Evolutionary conservation across 2,888 invertebrate species (phyloP).

Genomic region (Hypercompe scribonia): DNA sequence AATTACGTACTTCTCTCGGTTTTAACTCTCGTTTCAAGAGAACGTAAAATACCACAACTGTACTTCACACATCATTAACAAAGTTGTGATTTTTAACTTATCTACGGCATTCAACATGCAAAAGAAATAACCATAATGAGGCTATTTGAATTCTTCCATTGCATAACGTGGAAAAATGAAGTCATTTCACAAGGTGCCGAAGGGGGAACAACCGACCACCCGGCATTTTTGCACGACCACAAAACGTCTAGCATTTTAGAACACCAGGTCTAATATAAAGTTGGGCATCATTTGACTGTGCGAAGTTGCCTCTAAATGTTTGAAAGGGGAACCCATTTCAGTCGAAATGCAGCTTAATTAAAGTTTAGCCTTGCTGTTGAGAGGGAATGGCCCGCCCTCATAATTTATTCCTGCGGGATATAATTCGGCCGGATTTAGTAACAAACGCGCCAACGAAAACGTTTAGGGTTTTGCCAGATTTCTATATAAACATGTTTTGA

Average conservation of each 20-base stretch:
- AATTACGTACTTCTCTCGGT: conserved; percentile 30
- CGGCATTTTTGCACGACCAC: conserved; percentile 64
- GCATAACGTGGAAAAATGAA: conserved; percentile 66
- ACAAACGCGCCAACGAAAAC: conserved; percentile 72
- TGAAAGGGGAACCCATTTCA: conserved; percentile 76
- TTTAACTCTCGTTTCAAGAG: conserved; percentile 36
- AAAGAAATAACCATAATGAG: conserved; percentile 53
- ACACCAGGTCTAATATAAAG: conserved; percentile 49
- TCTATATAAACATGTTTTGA: conserved; percentile 50
- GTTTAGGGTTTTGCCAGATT: conserved; percentile 66
- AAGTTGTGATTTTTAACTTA: conserved; percentile 56
- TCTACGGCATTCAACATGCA: conserved; percentile 61
- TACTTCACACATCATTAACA: conserved; percentile 60
- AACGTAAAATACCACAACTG: conserved; percentile 56
- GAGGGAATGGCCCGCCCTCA: conserved; percentile 76
- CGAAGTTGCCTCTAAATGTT: conserved; percentile 71
- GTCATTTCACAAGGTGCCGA: conserved; percentile 57
- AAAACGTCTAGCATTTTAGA: conserved; percentile 54
- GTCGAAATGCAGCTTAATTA: conserved; percentile 82
- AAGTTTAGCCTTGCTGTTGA: conserved; percentile 77
- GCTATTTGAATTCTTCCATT: conserved; percentile 57
- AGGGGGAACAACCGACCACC: conserved; percentile 28
- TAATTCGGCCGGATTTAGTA: conserved; percentile 79
- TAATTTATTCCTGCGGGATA: conserved; percentile 82
- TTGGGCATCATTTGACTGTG: conserved; percentile 63